These are phyloP conservation scores for Neostethus bicornis DNA, from an alignment of 2,797 vertebrate species.

Conservation along the genomic window DNA sequence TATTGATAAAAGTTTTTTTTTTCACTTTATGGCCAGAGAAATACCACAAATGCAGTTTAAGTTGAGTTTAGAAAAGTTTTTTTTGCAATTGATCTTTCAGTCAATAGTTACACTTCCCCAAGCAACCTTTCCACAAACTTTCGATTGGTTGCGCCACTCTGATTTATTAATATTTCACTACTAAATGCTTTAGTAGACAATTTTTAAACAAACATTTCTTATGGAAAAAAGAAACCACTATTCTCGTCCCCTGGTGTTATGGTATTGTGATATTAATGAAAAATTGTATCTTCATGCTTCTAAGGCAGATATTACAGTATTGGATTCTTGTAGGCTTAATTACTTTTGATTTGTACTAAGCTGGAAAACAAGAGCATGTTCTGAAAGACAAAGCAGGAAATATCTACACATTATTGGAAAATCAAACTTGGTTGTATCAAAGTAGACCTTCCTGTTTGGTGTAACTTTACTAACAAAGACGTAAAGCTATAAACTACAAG, in stretches of 20 bases:
- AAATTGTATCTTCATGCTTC: neutral
- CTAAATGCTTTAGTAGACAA: constrained; percentile 2
- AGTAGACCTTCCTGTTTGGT: no score
- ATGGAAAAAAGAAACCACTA: neutral
- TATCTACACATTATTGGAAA: no score
- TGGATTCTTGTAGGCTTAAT: no score
- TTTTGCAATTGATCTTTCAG: constrained; percentile 65
- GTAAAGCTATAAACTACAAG: no score
- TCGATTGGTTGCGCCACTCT: constrained; percentile 15
- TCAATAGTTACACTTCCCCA: constrained; percentile 20
- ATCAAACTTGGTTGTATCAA: no score
- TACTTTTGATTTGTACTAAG: no score
- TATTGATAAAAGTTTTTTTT: constrained; percentile 53
- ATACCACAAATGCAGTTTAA: constrained; percentile 43
- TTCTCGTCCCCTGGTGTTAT: neutral
- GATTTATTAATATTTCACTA: constrained; percentile 7
- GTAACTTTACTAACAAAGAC: no score
- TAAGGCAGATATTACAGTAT: no score
- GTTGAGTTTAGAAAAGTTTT: constrained; percentile 50
- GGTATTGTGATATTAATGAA: constrained; percentile 4
- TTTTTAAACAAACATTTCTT: neutral
- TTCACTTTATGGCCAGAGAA: constrained; percentile 44
- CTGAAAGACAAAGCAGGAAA: no score
- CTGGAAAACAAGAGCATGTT: no score
- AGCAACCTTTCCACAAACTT: constrained; percentile 39